Evolutionary conservation across 1,140 invertebrate species (phyloP).

Genomic region (Schlechtendalia chinensis): DNA sequence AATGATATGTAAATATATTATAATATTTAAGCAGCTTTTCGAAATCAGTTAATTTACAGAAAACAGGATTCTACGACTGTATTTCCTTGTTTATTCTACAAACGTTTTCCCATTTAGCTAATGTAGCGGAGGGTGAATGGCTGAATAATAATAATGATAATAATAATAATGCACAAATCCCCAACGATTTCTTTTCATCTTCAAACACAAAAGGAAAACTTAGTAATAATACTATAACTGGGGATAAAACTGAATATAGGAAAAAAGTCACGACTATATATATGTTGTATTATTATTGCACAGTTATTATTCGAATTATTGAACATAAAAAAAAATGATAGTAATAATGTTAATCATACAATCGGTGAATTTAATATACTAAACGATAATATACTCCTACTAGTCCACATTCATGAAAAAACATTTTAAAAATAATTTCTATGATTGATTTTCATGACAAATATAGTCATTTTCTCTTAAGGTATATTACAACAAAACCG

Average conservation of each 20-base stretch:
- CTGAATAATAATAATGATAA: constrained; percentile 38
- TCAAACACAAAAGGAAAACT: constrained; percentile 43
- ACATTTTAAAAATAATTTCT: neutral
- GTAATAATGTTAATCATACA: neutral
- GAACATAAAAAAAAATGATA: neutral
- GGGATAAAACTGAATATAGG: constrained; percentile 13
- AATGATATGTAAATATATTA: too few relatives aligned
- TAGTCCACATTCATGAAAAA: neutral
- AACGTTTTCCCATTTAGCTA: constrained; percentile 44
- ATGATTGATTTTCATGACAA: neutral
- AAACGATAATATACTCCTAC: too few relatives aligned
- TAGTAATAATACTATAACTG: constrained; percentile 35
- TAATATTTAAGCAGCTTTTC: constrained; percentile 21
- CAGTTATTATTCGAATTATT: neutral
- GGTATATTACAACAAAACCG: neutral
- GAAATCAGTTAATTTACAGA: neutral
- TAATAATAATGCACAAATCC: constrained; percentile 45
- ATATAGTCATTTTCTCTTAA: neutral
- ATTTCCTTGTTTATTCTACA: constrained; percentile 28
- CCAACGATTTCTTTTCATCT: constrained; percentile 45
- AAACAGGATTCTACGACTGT: constrained; percentile 21
- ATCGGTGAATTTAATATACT: neutral
- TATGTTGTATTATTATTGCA: neutral
- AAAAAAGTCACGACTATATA: neutral
- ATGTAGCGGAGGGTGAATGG: constrained; percentile 24